phyloP scores from a whole-genome alignment of 1,140 invertebrate genomes.

The Pseudobourletiella spinata region DNA sequence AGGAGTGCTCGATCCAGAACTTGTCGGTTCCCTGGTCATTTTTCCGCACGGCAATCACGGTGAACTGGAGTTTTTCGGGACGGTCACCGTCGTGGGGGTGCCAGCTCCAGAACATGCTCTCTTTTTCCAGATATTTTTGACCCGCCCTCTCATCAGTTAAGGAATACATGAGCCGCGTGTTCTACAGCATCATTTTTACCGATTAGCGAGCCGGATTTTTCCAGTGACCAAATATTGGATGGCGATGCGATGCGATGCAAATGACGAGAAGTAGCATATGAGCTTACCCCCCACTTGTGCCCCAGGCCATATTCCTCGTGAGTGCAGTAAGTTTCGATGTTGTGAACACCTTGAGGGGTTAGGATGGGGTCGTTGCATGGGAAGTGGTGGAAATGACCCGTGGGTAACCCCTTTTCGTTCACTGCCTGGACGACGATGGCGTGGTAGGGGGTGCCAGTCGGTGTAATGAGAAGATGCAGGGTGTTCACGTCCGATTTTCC shows the following conservation, averaged over 20 bases:
- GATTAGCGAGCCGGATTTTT: too few relatives aligned
- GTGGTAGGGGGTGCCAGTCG: too few relatives aligned
- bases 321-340: not conserved
- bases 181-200: too few relatives aligned
- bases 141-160: not conserved
- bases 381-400: too few relatives aligned
- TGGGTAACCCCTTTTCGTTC: not conserved
- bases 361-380: not conserved
- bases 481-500: too few relatives aligned
- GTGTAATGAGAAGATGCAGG: too few relatives aligned
- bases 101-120: not conserved
- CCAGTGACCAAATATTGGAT: too few relatives aligned
- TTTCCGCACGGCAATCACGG: not conserved
- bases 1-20: not conserved
- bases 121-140: not conserved
- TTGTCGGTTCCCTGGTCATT: not conserved
- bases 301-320: not conserved
- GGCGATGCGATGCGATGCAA: too few relatives aligned
- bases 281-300: not conserved
- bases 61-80: not conserved
- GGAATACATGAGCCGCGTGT: not conserved
- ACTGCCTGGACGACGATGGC: too few relatives aligned
- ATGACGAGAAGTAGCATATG: too few relatives aligned
- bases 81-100: not conserved
- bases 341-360: not conserved